These are phyloP conservation scores for Leptinotarsa haldemani DNA, from an alignment of 2,888 invertebrate species.

Conservation along the genomic window DNA sequence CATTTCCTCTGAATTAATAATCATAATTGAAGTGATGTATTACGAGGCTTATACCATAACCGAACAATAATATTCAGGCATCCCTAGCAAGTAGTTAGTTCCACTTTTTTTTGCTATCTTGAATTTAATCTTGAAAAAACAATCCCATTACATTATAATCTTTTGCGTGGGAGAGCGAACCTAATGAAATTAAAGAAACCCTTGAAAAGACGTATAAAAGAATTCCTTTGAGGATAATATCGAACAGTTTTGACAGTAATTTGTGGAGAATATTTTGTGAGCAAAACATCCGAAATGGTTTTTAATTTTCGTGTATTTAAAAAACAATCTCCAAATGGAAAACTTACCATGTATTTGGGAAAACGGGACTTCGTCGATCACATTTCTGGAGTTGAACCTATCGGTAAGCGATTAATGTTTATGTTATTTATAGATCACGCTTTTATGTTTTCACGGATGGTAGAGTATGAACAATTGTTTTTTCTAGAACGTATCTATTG, in stretches of 20 bases:
- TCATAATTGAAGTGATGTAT: no score
- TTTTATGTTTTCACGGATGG: background rate
- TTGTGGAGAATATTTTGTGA: background rate
- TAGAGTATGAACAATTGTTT: no score
- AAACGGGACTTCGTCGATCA: constrained; percentile 91
- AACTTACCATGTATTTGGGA: constrained; percentile 86
- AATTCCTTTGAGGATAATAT: background rate
- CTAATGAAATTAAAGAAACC: constrained; percentile 49
- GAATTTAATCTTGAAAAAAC: constrained; percentile 16
- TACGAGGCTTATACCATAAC: no score
- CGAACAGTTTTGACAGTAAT: constrained; percentile 6
- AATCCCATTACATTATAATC: constrained; percentile 36
- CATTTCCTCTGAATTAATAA: no score
- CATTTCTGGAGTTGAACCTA: constrained; percentile 85
- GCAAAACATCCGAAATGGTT: constrained; percentile 74
- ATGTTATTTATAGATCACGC: background rate
- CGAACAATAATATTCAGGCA: no score
- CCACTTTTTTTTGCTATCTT: background rate
- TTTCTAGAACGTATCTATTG: no score
- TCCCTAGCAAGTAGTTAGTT: background rate
- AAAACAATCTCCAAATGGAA: constrained; percentile 89
- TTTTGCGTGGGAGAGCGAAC: constrained; percentile 33
- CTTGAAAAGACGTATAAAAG: constrained; percentile 44
- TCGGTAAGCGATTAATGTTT: constrained; percentile 71
- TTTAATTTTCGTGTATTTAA: constrained; percentile 92